phyloP scores from a whole-genome alignment of 2,797 vertebrate genomes.

The Muscicapa comitata region DNA sequence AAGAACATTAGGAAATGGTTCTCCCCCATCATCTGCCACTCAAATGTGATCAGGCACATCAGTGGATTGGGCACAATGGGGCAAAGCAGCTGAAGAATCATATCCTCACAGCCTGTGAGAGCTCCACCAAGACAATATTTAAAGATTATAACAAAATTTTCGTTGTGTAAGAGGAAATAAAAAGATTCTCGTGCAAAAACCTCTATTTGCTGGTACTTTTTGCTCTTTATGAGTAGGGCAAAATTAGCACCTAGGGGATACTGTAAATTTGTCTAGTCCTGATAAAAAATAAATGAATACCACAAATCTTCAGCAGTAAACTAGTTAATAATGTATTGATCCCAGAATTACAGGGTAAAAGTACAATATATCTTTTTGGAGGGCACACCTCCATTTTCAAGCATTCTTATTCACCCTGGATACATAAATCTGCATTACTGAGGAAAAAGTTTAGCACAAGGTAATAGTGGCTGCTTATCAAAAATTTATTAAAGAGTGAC shows the following conservation, averaged over 20 bases:
- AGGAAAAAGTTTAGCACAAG: neutral
- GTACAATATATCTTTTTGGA: neutral
- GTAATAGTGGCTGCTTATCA: neutral
- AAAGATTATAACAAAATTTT: neutral
- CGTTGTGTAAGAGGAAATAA: neutral
- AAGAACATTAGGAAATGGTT: neutral
- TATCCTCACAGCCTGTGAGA: neutral
- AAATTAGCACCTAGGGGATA: neutral
- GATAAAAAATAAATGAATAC: slow-evolving; percentile 23
- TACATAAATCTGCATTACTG: neutral
- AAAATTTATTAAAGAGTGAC: neutral
- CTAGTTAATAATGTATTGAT: slow-evolving; percentile 39
- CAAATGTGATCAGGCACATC: neutral
- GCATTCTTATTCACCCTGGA: neutral
- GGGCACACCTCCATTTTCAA: neutral
- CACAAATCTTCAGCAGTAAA: slow-evolving; percentile 29
- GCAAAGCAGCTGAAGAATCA: neutral
- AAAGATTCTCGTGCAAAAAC: neutral
- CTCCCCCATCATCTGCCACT: rapidly evolving
- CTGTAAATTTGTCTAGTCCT: neutral
- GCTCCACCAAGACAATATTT: neutral
- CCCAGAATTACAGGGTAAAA: neutral
- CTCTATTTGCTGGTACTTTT: neutral
- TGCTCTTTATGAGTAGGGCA: neutral
- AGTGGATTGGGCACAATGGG: neutral